phyloP scores from a whole-genome alignment of 2,888 invertebrate species.

The Azorinus chamasolen region DNA sequence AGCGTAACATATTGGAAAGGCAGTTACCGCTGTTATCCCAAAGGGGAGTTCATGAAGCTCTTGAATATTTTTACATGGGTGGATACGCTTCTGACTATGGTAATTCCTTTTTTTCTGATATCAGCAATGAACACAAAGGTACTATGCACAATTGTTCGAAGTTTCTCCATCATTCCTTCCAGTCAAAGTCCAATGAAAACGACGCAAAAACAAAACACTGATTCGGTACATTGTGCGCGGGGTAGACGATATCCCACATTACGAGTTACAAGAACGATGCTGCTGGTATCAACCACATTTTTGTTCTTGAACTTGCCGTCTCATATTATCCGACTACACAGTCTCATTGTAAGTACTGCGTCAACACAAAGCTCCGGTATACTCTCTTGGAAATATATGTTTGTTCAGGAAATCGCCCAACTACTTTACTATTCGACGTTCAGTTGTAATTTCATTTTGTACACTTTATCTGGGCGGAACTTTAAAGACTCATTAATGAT shows the following conservation, averaged over 20 bases:
- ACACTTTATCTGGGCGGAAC: conserved; percentile 71
- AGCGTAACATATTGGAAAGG: conserved; percentile 27
- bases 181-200: background rate
- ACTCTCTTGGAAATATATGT: conserved; percentile 43
- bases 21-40: conserved; percentile 47
- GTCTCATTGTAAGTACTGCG: conserved; percentile 54
- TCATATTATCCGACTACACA: conserved; percentile 73
- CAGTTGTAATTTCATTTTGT: conserved; percentile 73
- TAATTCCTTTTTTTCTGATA: conserved; percentile 73
- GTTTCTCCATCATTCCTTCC: background rate
- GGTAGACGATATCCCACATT: conserved; percentile 59
- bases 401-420: conserved; percentile 66
- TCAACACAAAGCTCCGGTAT: conserved; percentile 2
- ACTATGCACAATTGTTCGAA: conserved; percentile 17
- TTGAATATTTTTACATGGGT: conserved; percentile 70
- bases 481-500: conserved; percentile 61
- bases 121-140: conserved; percentile 65
- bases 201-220: background rate
- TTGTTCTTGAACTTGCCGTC: conserved; percentile 80
- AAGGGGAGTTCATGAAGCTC: conserved; percentile 43
- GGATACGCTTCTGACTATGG: conserved; percentile 73
- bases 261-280: conserved; percentile 73
- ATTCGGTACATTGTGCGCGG: background rate
- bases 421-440: conserved; percentile 72
- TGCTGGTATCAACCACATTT: conserved; percentile 77